phyloP scores from a whole-genome alignment of 2,113 vertebrate species.

The Campylorhamphus procurvoides region DNA sequence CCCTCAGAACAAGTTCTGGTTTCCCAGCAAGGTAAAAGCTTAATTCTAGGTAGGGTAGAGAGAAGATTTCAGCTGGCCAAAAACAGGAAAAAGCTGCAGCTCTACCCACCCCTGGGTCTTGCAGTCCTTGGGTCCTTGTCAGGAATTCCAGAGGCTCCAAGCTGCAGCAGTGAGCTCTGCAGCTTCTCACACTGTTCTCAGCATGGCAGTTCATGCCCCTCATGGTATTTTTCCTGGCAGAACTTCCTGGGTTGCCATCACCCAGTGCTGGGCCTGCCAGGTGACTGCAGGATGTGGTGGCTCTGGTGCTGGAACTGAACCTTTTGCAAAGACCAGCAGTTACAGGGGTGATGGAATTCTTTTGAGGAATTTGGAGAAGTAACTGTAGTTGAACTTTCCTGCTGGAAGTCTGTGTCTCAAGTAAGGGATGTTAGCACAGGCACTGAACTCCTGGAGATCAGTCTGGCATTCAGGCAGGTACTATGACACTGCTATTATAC shows the following conservation, averaged over 20 bases:
- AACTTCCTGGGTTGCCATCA: background rate
- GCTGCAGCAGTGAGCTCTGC: background rate
- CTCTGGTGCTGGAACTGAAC: background rate
- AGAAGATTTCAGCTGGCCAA: background rate
- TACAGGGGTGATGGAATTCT: background rate
- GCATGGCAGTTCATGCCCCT: background rate
- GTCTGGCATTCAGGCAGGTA: background rate
- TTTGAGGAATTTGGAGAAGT: background rate
- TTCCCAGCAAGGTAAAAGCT: background rate
- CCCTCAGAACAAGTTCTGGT: background rate
- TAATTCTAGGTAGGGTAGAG: background rate
- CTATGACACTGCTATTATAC: background rate
- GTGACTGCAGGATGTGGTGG: background rate
- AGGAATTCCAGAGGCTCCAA: background rate
- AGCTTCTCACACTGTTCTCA: rapidly evolving
- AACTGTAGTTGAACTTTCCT: background rate
- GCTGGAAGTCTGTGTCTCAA: background rate
- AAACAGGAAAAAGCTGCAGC: background rate
- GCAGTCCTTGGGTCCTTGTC: background rate
- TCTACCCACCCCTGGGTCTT: background rate
- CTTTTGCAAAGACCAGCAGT: background rate
- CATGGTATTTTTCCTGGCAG: background rate
- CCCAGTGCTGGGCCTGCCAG: background rate
- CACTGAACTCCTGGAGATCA: background rate
- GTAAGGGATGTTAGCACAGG: background rate